phyloP scores from a whole-genome alignment of 2,888 invertebrate species.

The Lissonota sp. region DNA sequence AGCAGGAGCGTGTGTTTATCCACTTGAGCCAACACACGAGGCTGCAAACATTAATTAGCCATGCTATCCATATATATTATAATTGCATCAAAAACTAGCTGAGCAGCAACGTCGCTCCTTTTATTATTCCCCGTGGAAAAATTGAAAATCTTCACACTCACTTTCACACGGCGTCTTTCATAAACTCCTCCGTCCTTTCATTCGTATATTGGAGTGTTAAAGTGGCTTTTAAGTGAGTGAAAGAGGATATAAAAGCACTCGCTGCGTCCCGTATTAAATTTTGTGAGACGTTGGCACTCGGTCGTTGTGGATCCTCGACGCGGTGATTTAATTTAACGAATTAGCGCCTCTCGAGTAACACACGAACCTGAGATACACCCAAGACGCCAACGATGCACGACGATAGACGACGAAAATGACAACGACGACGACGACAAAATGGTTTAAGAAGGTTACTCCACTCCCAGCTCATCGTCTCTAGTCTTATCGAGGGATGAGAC shows the following conservation, averaged over 20 bases:
- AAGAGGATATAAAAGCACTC: not conserved
- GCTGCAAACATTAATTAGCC: conserved; percentile 4
- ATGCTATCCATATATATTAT: not conserved
- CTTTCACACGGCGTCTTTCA: too few species aligned
- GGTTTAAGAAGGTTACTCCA: conserved; percentile 50
- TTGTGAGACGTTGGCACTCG: not conserved
- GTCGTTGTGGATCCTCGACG: conserved; percentile 5
- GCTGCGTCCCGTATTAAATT: conserved; percentile 2
- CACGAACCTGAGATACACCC: conserved; percentile 13
- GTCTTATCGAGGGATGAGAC: conserved; percentile 46
- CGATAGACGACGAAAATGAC: not conserved
- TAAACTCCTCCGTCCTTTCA: too few species aligned
- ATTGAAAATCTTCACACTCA: too few species aligned
- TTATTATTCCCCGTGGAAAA: too few species aligned
- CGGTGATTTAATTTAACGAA: conserved; percentile 59
- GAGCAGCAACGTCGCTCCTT: too few species aligned
- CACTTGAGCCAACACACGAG: not conserved
- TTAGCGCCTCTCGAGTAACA: conserved; percentile 46
- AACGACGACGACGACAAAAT: conserved; percentile 26
- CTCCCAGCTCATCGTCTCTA: conserved; percentile 14
- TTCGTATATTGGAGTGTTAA: not conserved
- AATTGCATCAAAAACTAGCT: too few species aligned
- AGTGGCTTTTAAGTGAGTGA: not conserved
- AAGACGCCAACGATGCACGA: conserved; percentile 10
- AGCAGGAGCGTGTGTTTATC: not conserved